Percentiles rank a stretch among this genome's conserved stretches.
Conservation (phyloP, 2,888 invertebrate genomes). For the Lycocerus yunnanus region DNA sequence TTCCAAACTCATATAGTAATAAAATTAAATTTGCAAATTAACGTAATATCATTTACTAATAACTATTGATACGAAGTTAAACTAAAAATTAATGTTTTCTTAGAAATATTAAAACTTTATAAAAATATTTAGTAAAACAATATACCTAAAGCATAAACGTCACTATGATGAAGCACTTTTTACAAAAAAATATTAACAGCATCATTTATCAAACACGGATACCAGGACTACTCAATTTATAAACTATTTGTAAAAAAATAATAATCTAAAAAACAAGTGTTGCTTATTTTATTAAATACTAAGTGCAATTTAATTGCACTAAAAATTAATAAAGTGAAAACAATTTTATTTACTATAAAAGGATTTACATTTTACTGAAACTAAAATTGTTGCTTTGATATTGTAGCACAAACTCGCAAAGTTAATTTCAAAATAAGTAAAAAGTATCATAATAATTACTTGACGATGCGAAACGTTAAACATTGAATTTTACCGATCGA, state of each 20-base stretch:
- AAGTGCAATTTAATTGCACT: neutral
- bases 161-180: slow-evolving; percentile 24
- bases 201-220: slow-evolving; percentile 19
- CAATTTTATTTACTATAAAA: neutral
- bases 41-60: neutral
- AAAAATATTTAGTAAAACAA: neutral
- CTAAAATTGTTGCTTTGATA: neutral
- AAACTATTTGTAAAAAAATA: slow-evolving; percentile 5
- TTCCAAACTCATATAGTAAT: neutral
- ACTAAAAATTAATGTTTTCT: neutral
- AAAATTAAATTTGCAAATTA: neutral
- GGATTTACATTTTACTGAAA: neutral
- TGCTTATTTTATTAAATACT: neutral
- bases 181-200: slow-evolving; percentile 23
- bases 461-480: neutral
- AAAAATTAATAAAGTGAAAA: neutral
- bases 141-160: slow-evolving; percentile 17
- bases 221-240: slow-evolving; percentile 16
- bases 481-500: neutral
- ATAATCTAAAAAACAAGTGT: neutral
- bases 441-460: too few relatives aligned
- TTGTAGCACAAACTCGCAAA: neutral
- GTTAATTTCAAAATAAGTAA: neutral
- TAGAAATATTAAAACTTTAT: neutral
- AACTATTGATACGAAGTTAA: neutral